These are phyloP conservation scores for Chloroclysta siterata DNA, from an alignment of 2,888 invertebrate species.

Conservation along the genomic window DNA sequence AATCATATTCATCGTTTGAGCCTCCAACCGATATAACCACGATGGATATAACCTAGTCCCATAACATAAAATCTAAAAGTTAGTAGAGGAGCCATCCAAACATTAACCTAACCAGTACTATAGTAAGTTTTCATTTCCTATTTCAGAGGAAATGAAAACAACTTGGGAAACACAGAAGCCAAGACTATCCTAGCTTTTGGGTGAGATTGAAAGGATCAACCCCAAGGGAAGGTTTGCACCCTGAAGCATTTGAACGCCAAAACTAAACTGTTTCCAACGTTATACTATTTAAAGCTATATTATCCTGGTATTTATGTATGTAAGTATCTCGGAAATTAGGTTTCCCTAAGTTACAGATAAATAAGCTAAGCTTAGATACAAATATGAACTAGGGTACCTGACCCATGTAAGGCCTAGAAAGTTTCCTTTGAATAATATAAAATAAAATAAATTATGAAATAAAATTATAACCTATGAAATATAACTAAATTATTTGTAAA, in stretches of 20 bases:
- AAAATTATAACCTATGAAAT: too few relatives aligned
- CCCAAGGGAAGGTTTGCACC: conserved; percentile 25
- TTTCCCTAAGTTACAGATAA: neutral
- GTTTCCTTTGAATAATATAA: too few relatives aligned
- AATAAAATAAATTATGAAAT: too few relatives aligned
- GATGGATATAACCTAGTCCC: too few relatives aligned
- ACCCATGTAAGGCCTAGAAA: too few relatives aligned
- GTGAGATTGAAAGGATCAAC: conserved; percentile 28
- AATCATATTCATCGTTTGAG: too few relatives aligned
- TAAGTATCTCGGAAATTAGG: neutral
- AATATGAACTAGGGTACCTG: too few relatives aligned
- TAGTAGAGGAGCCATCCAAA: too few relatives aligned
- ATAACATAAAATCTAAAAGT: too few relatives aligned
- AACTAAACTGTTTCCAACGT: conserved; percentile 26
- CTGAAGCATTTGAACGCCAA: conserved; percentile 24
- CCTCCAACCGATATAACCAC: too few relatives aligned
- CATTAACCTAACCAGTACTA: neutral
- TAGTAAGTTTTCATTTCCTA: conserved; percentile 23
- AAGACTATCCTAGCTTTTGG: conserved; percentile 29
- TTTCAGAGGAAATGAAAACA: conserved; percentile 19
- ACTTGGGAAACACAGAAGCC: neutral
- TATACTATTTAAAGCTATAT: conserved; percentile 6
- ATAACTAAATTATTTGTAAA: too few relatives aligned
- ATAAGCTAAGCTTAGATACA: too few relatives aligned
- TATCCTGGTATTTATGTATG: conserved; percentile 1